phyloP scores from a whole-genome alignment of 2,797 vertebrate genomes.

The Psittacula derbiana region DNA sequence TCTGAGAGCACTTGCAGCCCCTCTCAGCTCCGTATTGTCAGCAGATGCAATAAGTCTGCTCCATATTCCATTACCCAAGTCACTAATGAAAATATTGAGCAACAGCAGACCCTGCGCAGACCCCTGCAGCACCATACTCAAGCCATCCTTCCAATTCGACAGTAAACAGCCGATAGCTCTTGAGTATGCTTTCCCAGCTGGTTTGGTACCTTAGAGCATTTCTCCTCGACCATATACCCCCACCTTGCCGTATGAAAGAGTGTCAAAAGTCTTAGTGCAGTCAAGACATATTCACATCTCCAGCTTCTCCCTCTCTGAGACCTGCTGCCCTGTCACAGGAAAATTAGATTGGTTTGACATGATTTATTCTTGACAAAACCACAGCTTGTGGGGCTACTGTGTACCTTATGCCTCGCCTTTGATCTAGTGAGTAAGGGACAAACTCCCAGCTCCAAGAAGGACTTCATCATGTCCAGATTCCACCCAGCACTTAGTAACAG shows the following conservation, averaged over 20 bases:
- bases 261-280: neutral
- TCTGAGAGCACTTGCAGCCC: neutral
- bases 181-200: neutral
- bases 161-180: neutral
- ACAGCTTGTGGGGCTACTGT: neutral
- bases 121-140: neutral
- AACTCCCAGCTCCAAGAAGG: neutral
- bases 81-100: constrained; percentile 23
- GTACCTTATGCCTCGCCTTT: neutral
- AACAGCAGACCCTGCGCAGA: neutral
- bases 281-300: neutral
- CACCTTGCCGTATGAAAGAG: neutral
- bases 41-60: neutral
- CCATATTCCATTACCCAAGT: neutral
- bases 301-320: neutral
- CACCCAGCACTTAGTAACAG: neutral
- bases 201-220: neutral
- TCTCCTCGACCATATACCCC: neutral
- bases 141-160: neutral
- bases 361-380: constrained; percentile 12
- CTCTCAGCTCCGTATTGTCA: neutral
- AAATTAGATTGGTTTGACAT: neutral
- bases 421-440: neutral
- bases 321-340: neutral
- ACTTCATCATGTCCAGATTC: neutral